Evolutionary conservation across 2,888 invertebrate genomes (phyloP).

Genomic region (Chironomus riparius): DNA sequence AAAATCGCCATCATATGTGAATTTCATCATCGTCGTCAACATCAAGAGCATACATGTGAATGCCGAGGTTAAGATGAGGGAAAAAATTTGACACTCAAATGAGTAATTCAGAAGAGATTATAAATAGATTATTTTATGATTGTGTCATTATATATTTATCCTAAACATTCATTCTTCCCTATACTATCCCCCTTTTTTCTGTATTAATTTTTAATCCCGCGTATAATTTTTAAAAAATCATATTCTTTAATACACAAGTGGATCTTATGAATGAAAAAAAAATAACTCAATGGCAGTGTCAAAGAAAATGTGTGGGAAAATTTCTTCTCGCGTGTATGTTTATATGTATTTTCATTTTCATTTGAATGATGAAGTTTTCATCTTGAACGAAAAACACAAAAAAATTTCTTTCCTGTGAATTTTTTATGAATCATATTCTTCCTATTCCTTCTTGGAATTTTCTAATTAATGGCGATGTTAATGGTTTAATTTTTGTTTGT

Average conservation of each 20-base stretch:
- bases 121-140: not conserved
- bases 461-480: not conserved
- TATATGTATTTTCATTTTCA: not conserved
- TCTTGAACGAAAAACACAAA: not conserved
- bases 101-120: not conserved
- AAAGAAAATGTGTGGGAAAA: constrained; percentile 17
- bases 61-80: no score
- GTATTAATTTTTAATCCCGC: not conserved
- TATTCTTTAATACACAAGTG: not conserved
- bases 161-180: not conserved
- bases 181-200: not conserved
- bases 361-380: not conserved
- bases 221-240: not conserved
- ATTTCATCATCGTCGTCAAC: no score
- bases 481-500: not conserved
- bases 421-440: not conserved
- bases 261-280: constrained; percentile 3
- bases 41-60: no score
- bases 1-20: no score
- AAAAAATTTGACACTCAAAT: no score
- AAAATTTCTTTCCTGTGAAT: not conserved
- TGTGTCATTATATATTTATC: not conserved
- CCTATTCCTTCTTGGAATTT: not conserved
- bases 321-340: not conserved
- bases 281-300: constrained; percentile 15